These are phyloP conservation scores for Scyliorhinus canicula DNA, from an alignment of 2,797 vertebrate genomes.

Conservation along the genomic window DNA sequence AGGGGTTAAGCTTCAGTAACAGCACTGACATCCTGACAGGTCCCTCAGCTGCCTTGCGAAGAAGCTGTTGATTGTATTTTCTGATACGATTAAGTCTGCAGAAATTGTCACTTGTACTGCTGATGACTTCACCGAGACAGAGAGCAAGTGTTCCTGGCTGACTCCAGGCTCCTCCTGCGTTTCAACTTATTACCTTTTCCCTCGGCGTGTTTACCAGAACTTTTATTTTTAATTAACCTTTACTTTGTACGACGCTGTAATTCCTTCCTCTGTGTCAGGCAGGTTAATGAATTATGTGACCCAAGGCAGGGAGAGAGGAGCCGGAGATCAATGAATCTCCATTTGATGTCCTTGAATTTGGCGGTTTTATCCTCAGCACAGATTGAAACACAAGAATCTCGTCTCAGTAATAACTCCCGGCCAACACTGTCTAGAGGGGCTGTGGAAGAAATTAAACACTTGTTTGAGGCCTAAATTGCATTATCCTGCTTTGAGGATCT, in stretches of 20 bases:
- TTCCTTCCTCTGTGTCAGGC: constrained; percentile 40
- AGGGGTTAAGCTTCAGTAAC: background rate
- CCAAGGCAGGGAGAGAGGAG: constrained; percentile 35
- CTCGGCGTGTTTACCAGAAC: constrained; percentile 44
- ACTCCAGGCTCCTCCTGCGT: background rate
- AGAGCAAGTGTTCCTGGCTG: background rate
- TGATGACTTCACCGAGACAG: background rate
- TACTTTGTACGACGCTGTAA: constrained; percentile 38
- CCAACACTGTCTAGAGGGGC: background rate
- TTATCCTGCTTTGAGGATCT: constrained; percentile 13
- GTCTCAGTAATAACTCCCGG: background rate
- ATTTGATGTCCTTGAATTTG: background rate
- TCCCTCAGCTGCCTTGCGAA: background rate
- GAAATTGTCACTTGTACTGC: background rate
- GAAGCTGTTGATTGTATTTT: background rate
- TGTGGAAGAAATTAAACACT: constrained; percentile 22
- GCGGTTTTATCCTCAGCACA: background rate
- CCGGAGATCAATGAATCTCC: background rate
- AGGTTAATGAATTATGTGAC: constrained; percentile 52
- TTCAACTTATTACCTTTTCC: background rate
- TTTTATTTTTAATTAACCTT: constrained; percentile 55
- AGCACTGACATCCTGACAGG: background rate
- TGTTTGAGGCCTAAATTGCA: background rate
- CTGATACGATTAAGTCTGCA: background rate
- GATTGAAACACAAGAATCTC: background rate